A percentile compares a stretch with the other conserved stretches of the same genome.
Conservation (phyloP, 2,113 vertebrate species). For the Lathamus discolor region DNA sequence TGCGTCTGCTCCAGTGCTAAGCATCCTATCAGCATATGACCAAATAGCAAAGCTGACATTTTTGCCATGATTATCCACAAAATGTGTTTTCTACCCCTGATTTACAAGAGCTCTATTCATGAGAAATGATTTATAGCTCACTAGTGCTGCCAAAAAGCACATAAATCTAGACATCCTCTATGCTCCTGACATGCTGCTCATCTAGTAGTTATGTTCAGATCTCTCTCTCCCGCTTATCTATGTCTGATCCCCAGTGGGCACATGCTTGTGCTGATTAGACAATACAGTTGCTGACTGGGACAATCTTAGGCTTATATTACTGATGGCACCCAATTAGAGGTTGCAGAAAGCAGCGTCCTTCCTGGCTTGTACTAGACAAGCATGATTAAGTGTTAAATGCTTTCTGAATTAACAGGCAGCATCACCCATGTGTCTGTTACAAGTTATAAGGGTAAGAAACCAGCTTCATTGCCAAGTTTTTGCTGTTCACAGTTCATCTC, state of each 20-base stretch:
- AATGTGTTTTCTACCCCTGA: constrained; percentile 63
- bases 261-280: constrained; percentile 65
- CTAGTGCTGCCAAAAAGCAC: constrained; percentile 68
- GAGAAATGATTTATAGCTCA: constrained; percentile 73
- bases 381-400: constrained; percentile 67
- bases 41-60: constrained; percentile 46
- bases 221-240: constrained; percentile 5
- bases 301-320: constrained; percentile 58
- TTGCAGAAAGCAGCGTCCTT: constrained; percentile 55
- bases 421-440: not conserved
- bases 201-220: constrained; percentile 49
- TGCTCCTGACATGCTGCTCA: constrained; percentile 68
- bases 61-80: constrained; percentile 39
- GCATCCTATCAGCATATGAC: constrained; percentile 49
- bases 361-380: constrained; percentile 53
- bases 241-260: constrained; percentile 56
- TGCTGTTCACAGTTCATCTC: not conserved
- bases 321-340: constrained; percentile 74
- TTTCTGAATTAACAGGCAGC: constrained; percentile 47
- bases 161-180: constrained; percentile 72
- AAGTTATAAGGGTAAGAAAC: constrained; percentile 39
- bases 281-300: constrained; percentile 69
- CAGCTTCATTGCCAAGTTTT: constrained; percentile 34
- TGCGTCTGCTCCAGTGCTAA: not conserved
- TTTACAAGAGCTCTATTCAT: constrained; percentile 66